Conservation (phyloP, 2,888 invertebrate species). For the Hartigia nigra region DNA sequence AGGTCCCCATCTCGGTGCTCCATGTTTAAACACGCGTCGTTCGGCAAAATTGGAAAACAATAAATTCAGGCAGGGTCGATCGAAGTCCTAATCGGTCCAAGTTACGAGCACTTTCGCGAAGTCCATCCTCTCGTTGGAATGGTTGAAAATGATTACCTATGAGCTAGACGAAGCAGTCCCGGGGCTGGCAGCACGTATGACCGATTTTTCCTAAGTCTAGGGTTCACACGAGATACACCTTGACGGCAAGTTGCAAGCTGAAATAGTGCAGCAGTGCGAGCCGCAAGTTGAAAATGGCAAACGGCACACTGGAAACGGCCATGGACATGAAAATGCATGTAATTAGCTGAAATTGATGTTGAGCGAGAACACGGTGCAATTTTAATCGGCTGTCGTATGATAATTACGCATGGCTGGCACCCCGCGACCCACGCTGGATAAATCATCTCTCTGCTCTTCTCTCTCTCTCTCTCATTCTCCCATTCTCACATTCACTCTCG, state of each 20-base stretch:
- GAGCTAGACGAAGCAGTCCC: neutral
- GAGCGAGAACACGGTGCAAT: slow-evolving; percentile 54
- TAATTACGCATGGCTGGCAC: slow-evolving; percentile 59
- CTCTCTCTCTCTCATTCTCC: slow-evolving; percentile 23
- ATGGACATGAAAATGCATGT: slow-evolving; percentile 62
- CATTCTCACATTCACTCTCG: slow-evolving; percentile 9
- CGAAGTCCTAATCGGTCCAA: slow-evolving; percentile 23
- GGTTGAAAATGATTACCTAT: slow-evolving; percentile 46
- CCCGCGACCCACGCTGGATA: slow-evolving; percentile 60
- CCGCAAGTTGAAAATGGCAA: slow-evolving; percentile 13
- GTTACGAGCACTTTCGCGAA: slow-evolving; percentile 41
- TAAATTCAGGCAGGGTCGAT: neutral
- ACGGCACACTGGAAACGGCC: slow-evolving; percentile 25
- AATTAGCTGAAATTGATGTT: slow-evolving; percentile 64
- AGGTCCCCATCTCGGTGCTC: too few relatives aligned
- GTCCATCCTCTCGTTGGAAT: slow-evolving; percentile 41
- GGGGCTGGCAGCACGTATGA: slow-evolving; percentile 45
- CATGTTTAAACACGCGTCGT: neutral
- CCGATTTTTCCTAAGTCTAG: slow-evolving; percentile 47
- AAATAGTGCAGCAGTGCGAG: slow-evolving; percentile 2
- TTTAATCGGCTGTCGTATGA: slow-evolving; percentile 65
- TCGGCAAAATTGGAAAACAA: neutral
- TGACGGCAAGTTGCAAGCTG: neutral
- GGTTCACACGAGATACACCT: slow-evolving; percentile 23
- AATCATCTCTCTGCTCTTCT: slow-evolving; percentile 49